Base-by-base conservation (phyloP, 2,113 vertebrate species). In the Calidris pugnax region DNA sequence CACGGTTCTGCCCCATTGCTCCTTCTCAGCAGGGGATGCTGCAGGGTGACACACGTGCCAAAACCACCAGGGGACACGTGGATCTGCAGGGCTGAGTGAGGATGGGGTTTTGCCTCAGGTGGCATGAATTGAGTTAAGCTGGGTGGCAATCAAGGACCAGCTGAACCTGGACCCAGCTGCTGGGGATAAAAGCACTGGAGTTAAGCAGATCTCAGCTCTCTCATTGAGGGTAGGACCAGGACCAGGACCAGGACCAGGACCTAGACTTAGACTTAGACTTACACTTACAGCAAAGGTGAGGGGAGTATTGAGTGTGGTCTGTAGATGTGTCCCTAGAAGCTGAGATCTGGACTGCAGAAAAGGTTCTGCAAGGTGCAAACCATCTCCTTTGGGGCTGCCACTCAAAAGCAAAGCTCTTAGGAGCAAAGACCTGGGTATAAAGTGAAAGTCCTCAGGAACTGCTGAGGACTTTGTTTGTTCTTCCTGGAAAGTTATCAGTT, bases 11-110 rank as follows among this genome's bases (percentile, higher is more conserved):
- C 33, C 35, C 59, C 1, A 3, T 15, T 8, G 32, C 63, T 81
- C 27, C 33, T 10, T 2, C 17, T 26, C 20, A 33, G 43, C 47
- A 9, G 9, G 55, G 48, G 66, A 22, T 18, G 50, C 30, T 39
- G 63, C 15, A 1, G 0, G 6, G 28, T 6, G 10, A 14, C 4
- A 1, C n/a, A 5, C 11, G 6, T 1, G 3, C 27, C 63, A 18
- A n/a, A 37, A 6, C 0, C 11, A 7, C 4, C 4, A 4, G 14
- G 41, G 19, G 17, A 22, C 55, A 3, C 3, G 5, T 1, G 5
- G 32, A 14, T 10, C 26, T 4, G 48, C 12, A 9, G 0, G 0
- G 33, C 45, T 39, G 23, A 30, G 21, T 0, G 0, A 23, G 33
- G 8, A 11, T 1, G 2, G 16, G 15, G 17, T 3, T 68, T 55